Conservation (phyloP, 2,888 invertebrate species). For the Rhogogaster chlorosoma region DNA sequence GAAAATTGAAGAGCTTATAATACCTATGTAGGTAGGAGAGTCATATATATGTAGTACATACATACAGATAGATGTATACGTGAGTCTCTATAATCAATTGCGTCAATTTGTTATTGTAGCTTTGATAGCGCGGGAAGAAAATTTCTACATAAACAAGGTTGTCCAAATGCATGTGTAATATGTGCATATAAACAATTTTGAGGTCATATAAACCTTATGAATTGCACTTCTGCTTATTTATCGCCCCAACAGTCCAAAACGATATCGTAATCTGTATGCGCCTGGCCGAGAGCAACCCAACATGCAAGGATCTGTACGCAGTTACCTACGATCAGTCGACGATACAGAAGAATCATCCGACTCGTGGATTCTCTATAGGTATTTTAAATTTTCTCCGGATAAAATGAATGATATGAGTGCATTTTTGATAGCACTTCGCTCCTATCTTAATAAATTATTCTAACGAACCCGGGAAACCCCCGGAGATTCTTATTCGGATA, state of each 20-base stretch:
- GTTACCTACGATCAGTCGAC: neutral
- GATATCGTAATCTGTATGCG: neutral
- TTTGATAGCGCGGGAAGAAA: conserved; percentile 2
- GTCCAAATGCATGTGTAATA: neutral
- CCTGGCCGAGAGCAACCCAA: neutral
- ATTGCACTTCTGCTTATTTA: neutral
- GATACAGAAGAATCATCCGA: neutral
- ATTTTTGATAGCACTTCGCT: neutral
- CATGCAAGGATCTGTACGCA: neutral
- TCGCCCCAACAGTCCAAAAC: neutral
- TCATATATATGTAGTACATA: neutral
- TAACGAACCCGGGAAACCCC: too few species aligned
- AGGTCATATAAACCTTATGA: neutral
- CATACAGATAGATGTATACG: neutral
- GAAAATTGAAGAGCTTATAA: neutral
- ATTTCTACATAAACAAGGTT: neutral
- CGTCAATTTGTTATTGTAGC: neutral
- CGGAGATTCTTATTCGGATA: too few species aligned
- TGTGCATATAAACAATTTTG: neutral
- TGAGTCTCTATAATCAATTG: neutral
- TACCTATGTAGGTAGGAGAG: neutral
- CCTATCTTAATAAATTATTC: neutral
- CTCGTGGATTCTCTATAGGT: neutral
- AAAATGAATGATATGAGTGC: neutral
- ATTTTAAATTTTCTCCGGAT: neutral